Conservation (phyloP, 2,888 invertebrate genomes). For the Strigamia maritima region DNA sequence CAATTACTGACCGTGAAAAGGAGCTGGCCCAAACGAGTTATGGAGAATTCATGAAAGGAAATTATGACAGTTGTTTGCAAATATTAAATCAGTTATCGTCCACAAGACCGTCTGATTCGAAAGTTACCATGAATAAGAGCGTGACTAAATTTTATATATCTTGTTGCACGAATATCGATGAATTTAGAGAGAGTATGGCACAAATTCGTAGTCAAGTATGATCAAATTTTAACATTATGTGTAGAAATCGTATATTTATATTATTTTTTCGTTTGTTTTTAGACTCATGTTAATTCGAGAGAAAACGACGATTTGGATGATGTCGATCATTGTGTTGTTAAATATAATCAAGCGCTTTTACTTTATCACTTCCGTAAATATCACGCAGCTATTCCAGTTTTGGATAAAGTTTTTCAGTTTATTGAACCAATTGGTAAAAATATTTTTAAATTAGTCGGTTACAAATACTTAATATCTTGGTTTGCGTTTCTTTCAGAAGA, state of each 20-base stretch:
- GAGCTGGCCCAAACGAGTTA: conserved; percentile 63
- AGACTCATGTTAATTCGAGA: conserved; percentile 51
- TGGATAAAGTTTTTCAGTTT: conserved; percentile 64
- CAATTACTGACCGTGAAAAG: conserved; percentile 57
- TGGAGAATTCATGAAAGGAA: conserved; percentile 63
- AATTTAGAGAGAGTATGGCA: conserved; percentile 66
- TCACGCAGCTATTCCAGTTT: conserved; percentile 63
- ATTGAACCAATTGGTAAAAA: conserved; percentile 68
- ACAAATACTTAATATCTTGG: not conserved
- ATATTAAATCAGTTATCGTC: conserved; percentile 64
- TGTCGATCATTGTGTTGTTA: conserved; percentile 65
- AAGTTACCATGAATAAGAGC: conserved; percentile 77
- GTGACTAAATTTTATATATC: conserved; percentile 72
- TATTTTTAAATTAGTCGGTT: not conserved
- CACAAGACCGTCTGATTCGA: conserved; percentile 63
- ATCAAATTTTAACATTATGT: conserved; percentile 25
- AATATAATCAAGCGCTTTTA: conserved; percentile 76
- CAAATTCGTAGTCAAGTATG: conserved; percentile 59
- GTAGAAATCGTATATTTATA: not conserved
- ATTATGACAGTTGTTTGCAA: conserved; percentile 62
- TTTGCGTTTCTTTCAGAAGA: conserved; percentile 58
- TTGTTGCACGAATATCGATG: conserved; percentile 65
- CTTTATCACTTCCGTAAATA: conserved; percentile 74
- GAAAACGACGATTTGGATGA: conserved; percentile 62
- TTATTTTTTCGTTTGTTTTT: conserved; percentile 40